phyloP scores from a whole-genome alignment of 2,888 invertebrate genomes.

The Coenonympha arcania region DNA sequence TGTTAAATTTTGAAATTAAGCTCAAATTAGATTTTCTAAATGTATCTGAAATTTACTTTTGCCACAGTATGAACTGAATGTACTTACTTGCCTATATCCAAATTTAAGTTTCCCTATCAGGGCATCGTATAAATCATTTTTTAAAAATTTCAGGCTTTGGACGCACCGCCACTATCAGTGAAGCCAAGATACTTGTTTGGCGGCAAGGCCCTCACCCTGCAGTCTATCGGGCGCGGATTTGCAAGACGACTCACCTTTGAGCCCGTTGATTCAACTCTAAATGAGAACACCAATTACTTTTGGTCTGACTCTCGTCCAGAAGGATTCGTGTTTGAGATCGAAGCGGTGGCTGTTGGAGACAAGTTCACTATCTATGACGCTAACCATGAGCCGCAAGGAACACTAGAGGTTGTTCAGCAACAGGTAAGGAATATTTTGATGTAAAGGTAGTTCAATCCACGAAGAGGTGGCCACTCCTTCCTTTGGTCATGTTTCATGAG shows the following conservation, averaged over 20 bases:
- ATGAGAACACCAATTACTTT: constrained; percentile 81
- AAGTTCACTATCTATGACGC: constrained; percentile 82
- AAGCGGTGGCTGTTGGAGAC: constrained; percentile 78
- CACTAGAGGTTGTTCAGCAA: constrained; percentile 77
- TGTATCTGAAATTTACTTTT: too few relatives aligned
- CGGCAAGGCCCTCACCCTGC: constrained; percentile 78
- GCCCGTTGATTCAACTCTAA: constrained; percentile 74
- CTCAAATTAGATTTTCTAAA: too few relatives aligned
- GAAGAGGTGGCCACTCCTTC: too few relatives aligned
- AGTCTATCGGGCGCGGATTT: constrained; percentile 82
- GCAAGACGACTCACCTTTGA: constrained; percentile 82
- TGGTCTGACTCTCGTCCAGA: constrained; percentile 84
- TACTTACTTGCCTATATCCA: too few relatives aligned
- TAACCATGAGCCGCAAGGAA: constrained; percentile 79
- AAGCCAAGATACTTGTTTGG: constrained; percentile 76
- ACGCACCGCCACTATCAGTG: constrained; percentile 61
- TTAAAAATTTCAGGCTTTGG: constrained; percentile 55
- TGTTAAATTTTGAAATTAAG: too few relatives aligned
- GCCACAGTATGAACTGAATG: too few relatives aligned
- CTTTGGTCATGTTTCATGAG: too few relatives aligned
- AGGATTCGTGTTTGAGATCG: constrained; percentile 82
- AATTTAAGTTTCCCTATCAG: constrained; percentile 23
- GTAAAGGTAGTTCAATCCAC: too few relatives aligned
- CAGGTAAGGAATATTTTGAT: constrained; percentile 69
- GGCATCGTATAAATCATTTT: constrained; percentile 36